A percentile compares a stretch with the other conserved stretches of the same genome.
Conservation (phyloP, 2,797 vertebrate species). For the Rachycentron canadum region DNA sequence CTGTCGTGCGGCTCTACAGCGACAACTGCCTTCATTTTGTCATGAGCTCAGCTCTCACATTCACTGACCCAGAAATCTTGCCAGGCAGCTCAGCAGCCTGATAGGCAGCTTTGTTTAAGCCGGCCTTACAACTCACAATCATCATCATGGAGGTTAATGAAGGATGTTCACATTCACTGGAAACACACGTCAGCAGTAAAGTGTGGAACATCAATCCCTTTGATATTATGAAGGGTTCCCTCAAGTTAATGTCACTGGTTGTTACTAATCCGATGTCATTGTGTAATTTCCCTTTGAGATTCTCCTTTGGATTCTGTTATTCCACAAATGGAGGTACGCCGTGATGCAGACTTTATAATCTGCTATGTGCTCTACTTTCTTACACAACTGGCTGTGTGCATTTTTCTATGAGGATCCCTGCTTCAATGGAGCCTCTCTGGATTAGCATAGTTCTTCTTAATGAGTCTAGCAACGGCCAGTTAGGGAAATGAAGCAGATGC, state of each 20-base stretch:
- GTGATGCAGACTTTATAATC: conserved; percentile 48
- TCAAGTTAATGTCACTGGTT: conserved; percentile 43
- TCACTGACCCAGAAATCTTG: conserved; percentile 73
- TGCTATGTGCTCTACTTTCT: conserved; percentile 37
- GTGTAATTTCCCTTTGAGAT: conserved; percentile 46
- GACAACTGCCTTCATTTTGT: conserved; percentile 56
- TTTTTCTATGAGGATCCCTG: conserved; percentile 53
- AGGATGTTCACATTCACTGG: conserved; percentile 48
- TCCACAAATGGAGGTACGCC: conserved; percentile 42
- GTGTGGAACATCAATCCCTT: conserved; percentile 21
- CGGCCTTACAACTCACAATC: conserved; percentile 42
- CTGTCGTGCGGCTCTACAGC: conserved; percentile 38
- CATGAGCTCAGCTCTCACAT: conserved; percentile 54
- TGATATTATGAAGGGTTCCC: conserved; percentile 37
- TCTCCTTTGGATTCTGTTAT: conserved; percentile 38
- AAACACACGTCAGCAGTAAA: conserved; percentile 35
- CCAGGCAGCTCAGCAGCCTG: conserved; percentile 52
- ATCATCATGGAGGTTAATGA: conserved; percentile 70
- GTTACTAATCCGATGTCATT: conserved; percentile 37
- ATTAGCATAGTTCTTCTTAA: conserved; percentile 74
- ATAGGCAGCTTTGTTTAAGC: conserved; percentile 63
- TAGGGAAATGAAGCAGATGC: conserved; percentile 83
- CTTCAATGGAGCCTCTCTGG: conserved; percentile 56
- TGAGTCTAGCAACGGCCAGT: conserved; percentile 73
- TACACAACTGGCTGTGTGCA: conserved; percentile 45